phyloP scores from a whole-genome alignment of 2,797 vertebrate genomes.

The Etheostoma perlongum region DNA sequence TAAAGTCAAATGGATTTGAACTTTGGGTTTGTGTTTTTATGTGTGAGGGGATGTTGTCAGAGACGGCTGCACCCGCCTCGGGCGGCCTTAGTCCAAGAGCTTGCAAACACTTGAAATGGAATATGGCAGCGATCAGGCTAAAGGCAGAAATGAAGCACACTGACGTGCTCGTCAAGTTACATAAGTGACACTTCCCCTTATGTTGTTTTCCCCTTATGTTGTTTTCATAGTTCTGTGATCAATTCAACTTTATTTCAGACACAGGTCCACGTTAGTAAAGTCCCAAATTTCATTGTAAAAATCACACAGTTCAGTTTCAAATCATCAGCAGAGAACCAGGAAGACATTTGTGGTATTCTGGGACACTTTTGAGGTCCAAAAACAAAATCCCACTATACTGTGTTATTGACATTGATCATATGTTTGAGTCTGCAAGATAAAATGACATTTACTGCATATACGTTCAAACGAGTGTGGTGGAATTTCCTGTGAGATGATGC shows the following conservation, averaged over 20 bases:
- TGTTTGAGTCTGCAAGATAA: no score
- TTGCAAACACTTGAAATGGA: conserved; percentile 51
- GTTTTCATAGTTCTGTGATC: no score
- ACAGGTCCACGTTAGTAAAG: no score
- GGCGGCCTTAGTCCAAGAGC: conserved; percentile 46
- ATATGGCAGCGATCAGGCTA: conserved; percentile 63
- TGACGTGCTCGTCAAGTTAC: conserved; percentile 51
- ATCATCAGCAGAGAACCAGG: no score
- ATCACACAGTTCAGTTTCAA: no score
- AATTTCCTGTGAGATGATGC: background rate
- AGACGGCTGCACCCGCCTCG: conserved; percentile 30
- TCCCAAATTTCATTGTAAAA: no score
- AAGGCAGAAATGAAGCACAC: conserved; percentile 27
- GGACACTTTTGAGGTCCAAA: no score
- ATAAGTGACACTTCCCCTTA: conserved; percentile 40
- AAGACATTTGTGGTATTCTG: no score
- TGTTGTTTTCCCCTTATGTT: no score
- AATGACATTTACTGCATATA: background rate
- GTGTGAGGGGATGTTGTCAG: conserved; percentile 21
- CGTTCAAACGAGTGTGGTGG: background rate
- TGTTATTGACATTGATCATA: no score
- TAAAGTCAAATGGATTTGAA: conserved; percentile 21
- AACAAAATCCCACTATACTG: no score
- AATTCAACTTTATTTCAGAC: no score
- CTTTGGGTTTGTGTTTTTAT: background rate